phyloP scores from a whole-genome alignment of 2,797 vertebrate species.

The Sibirionetta formosa region DNA sequence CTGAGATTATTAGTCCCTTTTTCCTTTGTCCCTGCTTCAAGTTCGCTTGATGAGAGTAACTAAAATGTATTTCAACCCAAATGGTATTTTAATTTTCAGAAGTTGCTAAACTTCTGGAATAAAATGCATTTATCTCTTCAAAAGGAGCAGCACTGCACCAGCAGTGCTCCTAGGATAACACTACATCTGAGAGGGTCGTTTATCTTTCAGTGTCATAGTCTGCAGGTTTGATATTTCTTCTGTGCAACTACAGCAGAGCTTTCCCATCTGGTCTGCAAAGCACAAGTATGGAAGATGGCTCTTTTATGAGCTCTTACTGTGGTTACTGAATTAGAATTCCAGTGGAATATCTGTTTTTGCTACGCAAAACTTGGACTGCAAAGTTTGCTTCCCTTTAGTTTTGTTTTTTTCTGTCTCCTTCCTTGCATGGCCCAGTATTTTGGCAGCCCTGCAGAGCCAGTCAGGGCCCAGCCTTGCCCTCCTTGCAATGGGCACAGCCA shows the following conservation, averaged over 20 bases:
- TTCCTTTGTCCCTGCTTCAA: neutral
- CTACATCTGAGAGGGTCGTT: neutral
- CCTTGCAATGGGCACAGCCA: fast-evolving
- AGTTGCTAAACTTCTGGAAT: neutral
- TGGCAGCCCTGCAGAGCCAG: fast-evolving
- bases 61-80: neutral
- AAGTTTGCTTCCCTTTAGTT: neutral
- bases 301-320: neutral
- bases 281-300: neutral
- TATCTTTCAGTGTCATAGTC: neutral
- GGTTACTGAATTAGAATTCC: neutral
- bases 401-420: neutral
- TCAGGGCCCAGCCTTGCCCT: fast-evolving
- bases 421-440: fast-evolving
- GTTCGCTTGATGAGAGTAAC: neutral
- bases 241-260: neutral
- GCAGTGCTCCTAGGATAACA: neutral
- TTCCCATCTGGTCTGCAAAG: neutral
- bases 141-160: neutral
- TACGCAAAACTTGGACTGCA: fast-evolving
- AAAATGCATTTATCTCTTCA: neutral
- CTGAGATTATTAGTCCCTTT: neutral
- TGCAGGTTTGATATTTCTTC: neutral
- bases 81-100: neutral
- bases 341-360: neutral